Conservation (phyloP, 2,888 invertebrate genomes). For the Leucania comma region DNA sequence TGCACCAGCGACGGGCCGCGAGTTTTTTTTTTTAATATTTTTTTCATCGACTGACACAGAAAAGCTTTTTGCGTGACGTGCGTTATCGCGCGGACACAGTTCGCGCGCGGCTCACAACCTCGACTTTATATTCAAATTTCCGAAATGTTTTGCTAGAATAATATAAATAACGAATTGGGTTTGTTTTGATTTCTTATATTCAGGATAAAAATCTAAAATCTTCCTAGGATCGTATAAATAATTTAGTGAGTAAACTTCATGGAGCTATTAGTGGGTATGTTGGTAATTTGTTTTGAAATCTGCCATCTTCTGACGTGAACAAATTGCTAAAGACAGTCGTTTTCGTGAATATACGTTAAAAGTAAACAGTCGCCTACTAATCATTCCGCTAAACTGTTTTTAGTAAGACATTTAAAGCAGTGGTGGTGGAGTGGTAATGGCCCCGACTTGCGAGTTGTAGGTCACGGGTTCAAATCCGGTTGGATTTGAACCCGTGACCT, state of each 20-base stretch:
- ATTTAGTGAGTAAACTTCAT: conserved; percentile 18
- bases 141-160: conserved; percentile 59
- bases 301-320: conserved; percentile 32
- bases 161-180: conserved; percentile 43
- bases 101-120: conserved; percentile 64
- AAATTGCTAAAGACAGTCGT: conserved; percentile 45
- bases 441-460: too few species aligned
- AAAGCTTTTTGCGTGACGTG: conserved; percentile 88
- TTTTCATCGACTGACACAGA: conserved; percentile 84
- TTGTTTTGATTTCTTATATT: conserved; percentile 56
- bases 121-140: conserved; percentile 84
- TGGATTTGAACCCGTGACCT: too few species aligned
- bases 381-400: conserved; percentile 12
- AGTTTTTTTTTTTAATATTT: conserved; percentile 72
- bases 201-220: conserved; percentile 19
- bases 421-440: too few species aligned
- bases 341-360: conserved; percentile 28
- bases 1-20: conserved; percentile 79
- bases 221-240: conserved; percentile 17
- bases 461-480: too few species aligned
- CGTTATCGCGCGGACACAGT: conserved; percentile 83
- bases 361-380: conserved; percentile 21
- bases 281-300: conserved; percentile 36
- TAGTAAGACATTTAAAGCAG: neutral
- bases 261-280: conserved; percentile 32